Evolutionary conservation across 2,113 vertebrate genomes (phyloP).

Genomic region (Chaenogobius annularis): DNA sequence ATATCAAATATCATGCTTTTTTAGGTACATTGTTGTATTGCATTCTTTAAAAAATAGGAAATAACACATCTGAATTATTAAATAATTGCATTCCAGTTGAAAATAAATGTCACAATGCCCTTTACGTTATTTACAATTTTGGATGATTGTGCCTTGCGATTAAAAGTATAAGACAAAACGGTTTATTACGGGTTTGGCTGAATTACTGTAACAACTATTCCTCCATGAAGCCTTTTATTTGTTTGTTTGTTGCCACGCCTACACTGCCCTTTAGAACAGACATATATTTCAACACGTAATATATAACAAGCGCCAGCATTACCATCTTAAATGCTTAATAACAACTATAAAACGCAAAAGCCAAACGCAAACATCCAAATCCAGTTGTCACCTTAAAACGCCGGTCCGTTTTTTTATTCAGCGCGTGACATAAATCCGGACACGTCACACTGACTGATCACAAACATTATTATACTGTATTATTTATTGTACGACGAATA

Average conservation of each 20-base stretch:
- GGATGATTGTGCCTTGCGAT: neutral
- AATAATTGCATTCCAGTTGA: too few species aligned
- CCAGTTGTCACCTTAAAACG: neutral
- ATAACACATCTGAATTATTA: too few species aligned
- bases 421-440: neutral
- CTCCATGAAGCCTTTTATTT: neutral
- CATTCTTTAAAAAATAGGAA: too few species aligned
- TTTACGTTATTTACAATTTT: neutral
- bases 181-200: neutral
- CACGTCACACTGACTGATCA: neutral
- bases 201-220: neutral
- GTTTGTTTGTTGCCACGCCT: neutral
- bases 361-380: neutral
- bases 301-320: neutral
- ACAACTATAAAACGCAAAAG: neutral
- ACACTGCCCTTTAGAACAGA: neutral
- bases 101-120: neutral
- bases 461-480: slow-evolving; percentile 22
- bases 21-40: too few species aligned
- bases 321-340: neutral
- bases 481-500: slow-evolving; percentile 18
- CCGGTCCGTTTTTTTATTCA: neutral
- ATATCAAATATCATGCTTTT: too few species aligned
- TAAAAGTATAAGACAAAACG: neutral
- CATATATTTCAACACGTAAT: slow-evolving; percentile 1